Evolutionary conservation across 2,113 vertebrate genomes (phyloP), one percentile per base, ranked within the genome.

Genomic region (Otis tarda): DNA sequence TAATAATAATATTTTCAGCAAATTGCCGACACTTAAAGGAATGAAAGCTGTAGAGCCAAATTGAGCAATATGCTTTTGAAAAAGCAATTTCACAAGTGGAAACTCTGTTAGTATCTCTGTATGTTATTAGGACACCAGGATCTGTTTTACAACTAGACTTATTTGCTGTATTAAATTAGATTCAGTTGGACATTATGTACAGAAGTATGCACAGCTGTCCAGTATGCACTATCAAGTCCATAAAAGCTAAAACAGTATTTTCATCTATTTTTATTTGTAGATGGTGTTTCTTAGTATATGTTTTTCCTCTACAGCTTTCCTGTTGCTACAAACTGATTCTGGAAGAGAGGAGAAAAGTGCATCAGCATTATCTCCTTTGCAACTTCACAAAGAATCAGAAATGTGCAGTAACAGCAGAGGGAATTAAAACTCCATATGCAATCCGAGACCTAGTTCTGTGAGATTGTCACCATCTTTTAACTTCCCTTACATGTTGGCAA

Each of bases 21-120:
- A 96, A 94, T 93, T 94, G 64, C 49, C 94, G 76, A 86, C 85
- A 93, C 75, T 93, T 94, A 74, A 70, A 94, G n/a, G 88, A 94
- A 90, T 74, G 89, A 93, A 96, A 97, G 65, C 56, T 89, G 83
- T 69, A 6, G 31, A 87, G 56, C 24, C 76, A 93, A 78, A 88
- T 45, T 86, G 88, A 93, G 89, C 79, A 64, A 67, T 74, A 86
- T 56, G 59, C 43, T 80, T 92, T 77, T 77, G 71, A 92, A 83
- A 95, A 95, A 93, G 52, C 76, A 95, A 89, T 88, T 96, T 95
- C 71, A 81, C 56, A 70, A 90, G 94, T 77, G 49, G 90, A 94
- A 96, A 83, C 50, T 96, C 92, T 95, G 83, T 96, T 90, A 93
- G 67, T 91, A 93, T 92, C 79, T 93, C 52, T 96, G 52, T 83